These are phyloP conservation scores for Coboldia fuscipes DNA, from an alignment of 1,140 invertebrate genomes.

Conservation along the genomic window DNA sequence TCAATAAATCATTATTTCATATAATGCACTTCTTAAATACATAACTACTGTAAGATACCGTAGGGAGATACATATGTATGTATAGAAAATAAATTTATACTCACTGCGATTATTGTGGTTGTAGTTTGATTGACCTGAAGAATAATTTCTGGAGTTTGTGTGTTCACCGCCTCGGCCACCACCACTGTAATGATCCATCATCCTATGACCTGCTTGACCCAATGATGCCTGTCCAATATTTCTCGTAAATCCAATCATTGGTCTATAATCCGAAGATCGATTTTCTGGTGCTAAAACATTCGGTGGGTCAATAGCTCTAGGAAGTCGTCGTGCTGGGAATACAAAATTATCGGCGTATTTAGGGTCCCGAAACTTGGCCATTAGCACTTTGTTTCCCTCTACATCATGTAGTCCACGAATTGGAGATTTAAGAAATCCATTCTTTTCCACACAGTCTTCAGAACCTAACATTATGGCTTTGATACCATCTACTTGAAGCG, in stretches of 20 bases:
- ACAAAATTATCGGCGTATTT: conserved; percentile 49
- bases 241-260: conserved; percentile 43
- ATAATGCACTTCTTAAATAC: too few species aligned
- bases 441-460: conserved; percentile 38
- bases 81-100: background rate
- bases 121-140: background rate
- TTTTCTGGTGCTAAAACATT: conserved; percentile 52
- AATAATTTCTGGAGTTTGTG: background rate
- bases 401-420: conserved; percentile 39
- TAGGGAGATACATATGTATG: too few species aligned
- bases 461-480: conserved; percentile 47
- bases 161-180: background rate
- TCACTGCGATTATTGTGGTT: background rate
- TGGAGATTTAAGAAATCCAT: conserved; percentile 45
- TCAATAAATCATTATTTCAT: too few species aligned
- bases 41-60: too few species aligned
- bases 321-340: conserved; percentile 52
- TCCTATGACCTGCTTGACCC: conserved; percentile 41
- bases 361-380: conserved; percentile 62
- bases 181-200: conserved; percentile 25
- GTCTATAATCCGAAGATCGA: conserved; percentile 33
- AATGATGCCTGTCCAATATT: conserved; percentile 35
- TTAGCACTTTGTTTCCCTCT: conserved; percentile 32
- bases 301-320: conserved; percentile 43
- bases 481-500: conserved; percentile 43